Percentiles rank a stretch among this genome's conserved stretches.
These are phyloP conservation scores for Aphelocoma coerulescens DNA, from an alignment of 2,113 vertebrate species.

Conservation along the genomic window DNA sequence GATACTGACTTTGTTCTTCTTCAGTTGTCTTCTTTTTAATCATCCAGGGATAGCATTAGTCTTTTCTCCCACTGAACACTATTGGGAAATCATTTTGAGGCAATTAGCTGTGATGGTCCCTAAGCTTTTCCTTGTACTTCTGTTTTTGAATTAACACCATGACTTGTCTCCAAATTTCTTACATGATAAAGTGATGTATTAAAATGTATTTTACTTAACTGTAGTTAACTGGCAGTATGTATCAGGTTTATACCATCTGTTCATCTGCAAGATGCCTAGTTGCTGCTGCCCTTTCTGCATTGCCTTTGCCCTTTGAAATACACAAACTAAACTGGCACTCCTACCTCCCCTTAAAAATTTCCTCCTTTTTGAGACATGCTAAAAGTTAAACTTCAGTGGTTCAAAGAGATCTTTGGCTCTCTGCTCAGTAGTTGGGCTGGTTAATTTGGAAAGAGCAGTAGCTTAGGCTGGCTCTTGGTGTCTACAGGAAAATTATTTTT, in stretches of 20 bases:
- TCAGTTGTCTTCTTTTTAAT: not conserved
- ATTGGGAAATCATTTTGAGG: not conserved
- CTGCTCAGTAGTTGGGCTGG: not conserved
- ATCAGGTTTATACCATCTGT: not conserved
- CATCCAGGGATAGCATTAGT: not conserved
- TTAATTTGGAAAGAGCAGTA: not conserved
- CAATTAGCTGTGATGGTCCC: not conserved
- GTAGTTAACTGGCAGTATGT: not conserved
- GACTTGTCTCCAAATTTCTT: not conserved
- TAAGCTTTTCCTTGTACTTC: not conserved
- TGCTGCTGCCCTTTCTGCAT: not conserved
- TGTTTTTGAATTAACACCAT: not conserved
- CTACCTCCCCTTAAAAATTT: not conserved
- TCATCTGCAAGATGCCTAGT: not conserved
- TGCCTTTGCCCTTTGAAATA: conserved; percentile 11
- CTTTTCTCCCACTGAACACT: not conserved
- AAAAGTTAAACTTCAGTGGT: not conserved
- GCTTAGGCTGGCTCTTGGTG: not conserved
- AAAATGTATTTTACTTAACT: not conserved
- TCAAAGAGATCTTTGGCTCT: not conserved
- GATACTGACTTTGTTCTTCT: not conserved
- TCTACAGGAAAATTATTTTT: not conserved
- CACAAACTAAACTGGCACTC: not conserved
- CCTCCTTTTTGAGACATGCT: not conserved
- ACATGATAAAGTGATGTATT: not conserved